phyloP scores from a whole-genome alignment of 2,113 vertebrate species.

The Stercorarius parasiticus region DNA sequence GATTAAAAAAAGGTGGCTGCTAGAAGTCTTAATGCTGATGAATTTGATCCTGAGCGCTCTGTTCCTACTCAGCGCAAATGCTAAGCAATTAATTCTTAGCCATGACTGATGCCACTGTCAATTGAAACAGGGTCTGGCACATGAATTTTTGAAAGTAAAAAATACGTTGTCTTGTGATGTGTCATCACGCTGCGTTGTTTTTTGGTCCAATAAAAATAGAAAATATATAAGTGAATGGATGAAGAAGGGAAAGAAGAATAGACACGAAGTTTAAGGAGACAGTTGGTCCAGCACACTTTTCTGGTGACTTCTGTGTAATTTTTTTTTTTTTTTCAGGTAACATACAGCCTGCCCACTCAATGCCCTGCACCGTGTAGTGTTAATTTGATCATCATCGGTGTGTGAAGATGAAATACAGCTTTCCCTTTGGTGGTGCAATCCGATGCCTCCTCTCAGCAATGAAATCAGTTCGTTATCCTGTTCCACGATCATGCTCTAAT shows the following conservation, averaged over 20 bases:
- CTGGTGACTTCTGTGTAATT: neutral
- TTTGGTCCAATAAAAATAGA: neutral
- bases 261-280: neutral
- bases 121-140: neutral
- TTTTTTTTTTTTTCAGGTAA: neutral
- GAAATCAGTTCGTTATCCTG: neutral
- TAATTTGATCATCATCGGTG: neutral
- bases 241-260: neutral
- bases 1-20: constrained; percentile 9
- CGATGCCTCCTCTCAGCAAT: neutral
- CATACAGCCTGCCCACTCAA: neutral
- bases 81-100: neutral
- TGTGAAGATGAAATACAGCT: neutral
- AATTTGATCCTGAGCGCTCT: neutral
- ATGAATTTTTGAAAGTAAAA: neutral
- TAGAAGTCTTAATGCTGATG: neutral
- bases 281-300: neutral
- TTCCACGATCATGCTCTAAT: neutral
- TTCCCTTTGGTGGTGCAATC: neutral
- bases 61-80: neutral
- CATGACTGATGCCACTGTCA: neutral
- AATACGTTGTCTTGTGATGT: neutral
- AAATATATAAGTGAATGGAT: neutral
- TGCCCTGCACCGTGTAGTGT: neutral
- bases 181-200: neutral